Conservation (phyloP, 2,797 vertebrate genomes). For the Mormyrus proboscirostris region DNA sequence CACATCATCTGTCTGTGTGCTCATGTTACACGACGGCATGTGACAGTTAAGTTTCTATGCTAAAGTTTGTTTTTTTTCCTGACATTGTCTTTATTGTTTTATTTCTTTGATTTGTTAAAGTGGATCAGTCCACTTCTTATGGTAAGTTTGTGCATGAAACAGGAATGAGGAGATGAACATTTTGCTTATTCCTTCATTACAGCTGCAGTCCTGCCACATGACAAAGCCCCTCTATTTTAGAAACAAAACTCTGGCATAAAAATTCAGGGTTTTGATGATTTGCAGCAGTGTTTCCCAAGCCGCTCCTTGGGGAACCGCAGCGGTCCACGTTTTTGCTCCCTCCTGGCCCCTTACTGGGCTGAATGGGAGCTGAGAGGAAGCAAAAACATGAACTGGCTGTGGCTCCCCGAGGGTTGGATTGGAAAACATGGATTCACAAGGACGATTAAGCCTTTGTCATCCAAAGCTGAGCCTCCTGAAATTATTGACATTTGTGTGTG, state of each 20-base stretch:
- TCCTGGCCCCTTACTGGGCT: neutral
- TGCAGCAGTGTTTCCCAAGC: neutral
- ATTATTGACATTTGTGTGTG: neutral
- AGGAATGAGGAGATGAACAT: conserved; percentile 33
- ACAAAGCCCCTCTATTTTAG: conserved; percentile 9
- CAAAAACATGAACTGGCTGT: neutral
- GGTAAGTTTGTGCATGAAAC: conserved; percentile 62
- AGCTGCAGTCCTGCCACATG: conserved; percentile 16
- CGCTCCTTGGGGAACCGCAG: neutral
- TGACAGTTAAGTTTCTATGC: conserved; percentile 21
- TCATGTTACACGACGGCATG: conserved; percentile 29
- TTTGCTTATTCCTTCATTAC: conserved; percentile 26
- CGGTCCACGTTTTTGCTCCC: neutral
- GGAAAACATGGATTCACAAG: neutral
- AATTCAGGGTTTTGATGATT: neutral
- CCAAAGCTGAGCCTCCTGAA: neutral
- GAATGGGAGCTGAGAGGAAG: neutral
- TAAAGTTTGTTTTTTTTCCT: conserved; percentile 42
- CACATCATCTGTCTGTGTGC: neutral
- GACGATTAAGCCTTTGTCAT: neutral
- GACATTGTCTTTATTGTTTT: conserved; percentile 55
- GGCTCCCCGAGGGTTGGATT: neutral
- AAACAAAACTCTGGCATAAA: neutral
- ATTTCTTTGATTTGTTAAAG: conserved; percentile 63
- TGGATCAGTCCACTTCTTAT: conserved; percentile 68